Evolutionary conservation across 2,888 invertebrate genomes (phyloP).

Genomic region (Nomada flava): DNA sequence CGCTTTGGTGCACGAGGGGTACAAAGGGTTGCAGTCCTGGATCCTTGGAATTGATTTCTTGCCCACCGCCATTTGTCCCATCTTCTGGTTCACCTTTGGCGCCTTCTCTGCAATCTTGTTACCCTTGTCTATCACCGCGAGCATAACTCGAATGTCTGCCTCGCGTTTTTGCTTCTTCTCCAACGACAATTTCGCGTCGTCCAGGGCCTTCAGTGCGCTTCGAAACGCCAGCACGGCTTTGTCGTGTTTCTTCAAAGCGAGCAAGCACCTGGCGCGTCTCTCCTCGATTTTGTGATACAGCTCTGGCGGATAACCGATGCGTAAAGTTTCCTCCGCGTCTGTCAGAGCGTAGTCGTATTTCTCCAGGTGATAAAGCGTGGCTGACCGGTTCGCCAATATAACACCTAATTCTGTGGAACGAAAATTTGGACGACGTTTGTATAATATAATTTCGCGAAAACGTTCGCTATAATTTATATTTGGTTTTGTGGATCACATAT

Average conservation of each 20-base stretch:
- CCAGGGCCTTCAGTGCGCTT: conserved; percentile 88
- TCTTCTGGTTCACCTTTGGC: conserved; percentile 20
- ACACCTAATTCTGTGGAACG: conserved; percentile 87
- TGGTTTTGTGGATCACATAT: no score
- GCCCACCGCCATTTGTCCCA: conserved; percentile 76
- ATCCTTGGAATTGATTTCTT: conserved; percentile 78
- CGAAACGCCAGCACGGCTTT: conserved; percentile 89
- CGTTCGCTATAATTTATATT: no score
- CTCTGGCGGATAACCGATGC: conserved; percentile 89
- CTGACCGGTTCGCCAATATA: conserved; percentile 92
- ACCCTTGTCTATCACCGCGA: conserved; percentile 88
- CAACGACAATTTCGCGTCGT: conserved; percentile 87
- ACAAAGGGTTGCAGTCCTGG: conserved; percentile 84
- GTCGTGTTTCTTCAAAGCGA: conserved; percentile 88
- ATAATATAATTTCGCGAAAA: no score
- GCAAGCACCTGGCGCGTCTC: conserved; percentile 89
- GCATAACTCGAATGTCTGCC: conserved; percentile 89
- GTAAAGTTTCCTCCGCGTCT: conserved; percentile 89
- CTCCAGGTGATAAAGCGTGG: conserved; percentile 90
- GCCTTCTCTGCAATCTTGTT: conserved; percentile 78
- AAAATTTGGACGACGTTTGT: no score
- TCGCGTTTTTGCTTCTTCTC: conserved; percentile 88
- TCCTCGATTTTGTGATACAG: conserved; percentile 91
- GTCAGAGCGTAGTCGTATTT: conserved; percentile 88
- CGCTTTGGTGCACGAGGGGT: conserved; percentile 87